Percentiles rank a stretch among this genome's conserved stretches.
These are phyloP conservation scores for Strix uralensis DNA, from an alignment of 2,113 vertebrate genomes.

Conservation along the genomic window DNA sequence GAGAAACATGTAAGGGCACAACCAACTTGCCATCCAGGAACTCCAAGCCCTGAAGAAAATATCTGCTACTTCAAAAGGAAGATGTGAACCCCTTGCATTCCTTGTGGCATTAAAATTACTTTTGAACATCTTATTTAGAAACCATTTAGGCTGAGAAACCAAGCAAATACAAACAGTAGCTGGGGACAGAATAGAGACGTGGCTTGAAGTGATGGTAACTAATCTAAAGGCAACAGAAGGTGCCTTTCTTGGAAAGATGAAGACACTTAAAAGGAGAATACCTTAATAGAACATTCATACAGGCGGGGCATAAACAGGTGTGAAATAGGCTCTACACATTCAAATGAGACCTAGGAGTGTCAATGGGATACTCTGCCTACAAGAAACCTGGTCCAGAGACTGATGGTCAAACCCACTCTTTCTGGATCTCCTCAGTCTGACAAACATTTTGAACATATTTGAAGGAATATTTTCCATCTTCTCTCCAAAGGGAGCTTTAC, in stretches of 20 bases:
- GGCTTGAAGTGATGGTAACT: neutral
- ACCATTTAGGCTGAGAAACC: neutral
- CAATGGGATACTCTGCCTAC: neutral
- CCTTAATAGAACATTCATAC: neutral
- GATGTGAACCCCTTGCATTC: neutral
- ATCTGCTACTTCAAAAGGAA: neutral
- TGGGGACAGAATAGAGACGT: neutral
- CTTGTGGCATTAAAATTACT: neutral
- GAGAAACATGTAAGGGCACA: neutral
- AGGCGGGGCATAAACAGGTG: neutral
- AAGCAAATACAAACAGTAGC: neutral
- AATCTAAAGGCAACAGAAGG: neutral
- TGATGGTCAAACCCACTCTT: neutral
- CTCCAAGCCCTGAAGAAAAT: neutral
- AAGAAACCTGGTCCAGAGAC: neutral
- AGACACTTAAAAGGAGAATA: neutral
- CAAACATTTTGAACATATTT: neutral
- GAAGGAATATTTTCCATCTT: neutral
- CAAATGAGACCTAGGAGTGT: neutral
- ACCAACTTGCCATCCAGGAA: neutral
- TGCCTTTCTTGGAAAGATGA: neutral
- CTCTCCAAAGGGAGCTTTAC: neutral
- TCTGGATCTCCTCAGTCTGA: neutral
- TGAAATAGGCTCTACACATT: neutral
- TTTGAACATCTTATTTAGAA: neutral